A percentile compares a stretch with the other conserved stretches of the same genome.
These are phyloP conservation scores for Epinephelus coioides DNA, from an alignment of 2,797 vertebrate species.

Conservation along the genomic window DNA sequence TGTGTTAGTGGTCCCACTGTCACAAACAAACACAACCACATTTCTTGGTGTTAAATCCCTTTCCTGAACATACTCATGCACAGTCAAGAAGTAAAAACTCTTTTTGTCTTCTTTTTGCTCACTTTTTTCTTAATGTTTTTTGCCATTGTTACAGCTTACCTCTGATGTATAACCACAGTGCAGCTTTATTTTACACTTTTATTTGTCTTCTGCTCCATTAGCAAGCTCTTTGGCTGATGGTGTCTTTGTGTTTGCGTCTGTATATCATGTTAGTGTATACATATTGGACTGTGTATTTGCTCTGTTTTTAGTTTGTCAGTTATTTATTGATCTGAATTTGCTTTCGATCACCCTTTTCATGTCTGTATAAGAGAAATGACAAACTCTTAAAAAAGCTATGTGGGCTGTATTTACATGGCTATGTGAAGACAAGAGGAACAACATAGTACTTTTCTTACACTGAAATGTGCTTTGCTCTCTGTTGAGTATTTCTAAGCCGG, in stretches of 20 bases:
- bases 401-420: not conserved
- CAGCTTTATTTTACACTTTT: not conserved
- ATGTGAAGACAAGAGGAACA: not conserved
- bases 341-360: not conserved
- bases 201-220: not conserved
- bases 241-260: not conserved
- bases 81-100: not conserved
- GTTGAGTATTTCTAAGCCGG: too few relatives aligned
- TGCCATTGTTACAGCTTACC: not conserved
- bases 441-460: too few relatives aligned
- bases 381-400: not conserved
- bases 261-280: not conserved
- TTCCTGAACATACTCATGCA: not conserved
- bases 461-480: not conserved
- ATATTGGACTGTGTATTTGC: not conserved
- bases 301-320: not conserved
- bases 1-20: slow-evolving; percentile 39
- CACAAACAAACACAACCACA: slow-evolving; percentile 14
- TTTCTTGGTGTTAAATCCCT: slow-evolving; percentile 24
- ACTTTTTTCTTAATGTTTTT: not conserved
- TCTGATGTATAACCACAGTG: not conserved
- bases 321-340: not conserved
- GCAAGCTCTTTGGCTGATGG: not conserved
- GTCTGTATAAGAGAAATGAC: not conserved
- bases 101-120: not conserved